phyloP scores from a whole-genome alignment of 2,113 vertebrate species.

The Machaerirhynchus nigripectus region DNA sequence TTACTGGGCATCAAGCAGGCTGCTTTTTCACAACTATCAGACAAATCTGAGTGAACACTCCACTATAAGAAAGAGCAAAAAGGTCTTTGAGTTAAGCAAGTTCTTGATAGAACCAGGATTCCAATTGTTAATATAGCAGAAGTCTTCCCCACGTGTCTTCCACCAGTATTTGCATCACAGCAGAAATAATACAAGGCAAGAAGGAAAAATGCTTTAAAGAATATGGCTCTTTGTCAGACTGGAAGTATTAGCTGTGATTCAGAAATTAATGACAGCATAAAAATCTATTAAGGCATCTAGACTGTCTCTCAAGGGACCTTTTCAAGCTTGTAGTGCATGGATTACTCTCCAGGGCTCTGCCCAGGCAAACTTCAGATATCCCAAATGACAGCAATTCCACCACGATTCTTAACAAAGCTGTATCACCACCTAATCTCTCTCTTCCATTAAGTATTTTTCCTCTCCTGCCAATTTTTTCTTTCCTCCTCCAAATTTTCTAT shows the following conservation, averaged over 20 bases:
- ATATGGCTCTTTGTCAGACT: slow-evolving; percentile 43
- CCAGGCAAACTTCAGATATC: slow-evolving; percentile 50
- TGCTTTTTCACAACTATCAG: background rate
- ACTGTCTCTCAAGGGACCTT: slow-evolving; percentile 30
- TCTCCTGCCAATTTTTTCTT: background rate
- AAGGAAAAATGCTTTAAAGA: slow-evolving; percentile 18
- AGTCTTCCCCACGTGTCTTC: background rate
- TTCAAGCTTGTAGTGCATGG: slow-evolving; percentile 20
- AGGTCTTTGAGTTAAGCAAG: background rate
- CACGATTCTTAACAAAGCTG: slow-evolving; percentile 25
- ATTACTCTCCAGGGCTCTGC: slow-evolving; percentile 36
- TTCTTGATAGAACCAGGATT: background rate
- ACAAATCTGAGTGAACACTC: background rate
- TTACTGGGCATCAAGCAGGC: background rate
- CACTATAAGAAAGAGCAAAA: background rate
- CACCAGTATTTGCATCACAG: background rate
- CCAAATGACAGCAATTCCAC: slow-evolving; percentile 25
- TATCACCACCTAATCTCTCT: background rate
- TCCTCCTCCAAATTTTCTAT: background rate
- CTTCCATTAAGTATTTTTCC: background rate
- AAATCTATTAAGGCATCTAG: slow-evolving; percentile 64
- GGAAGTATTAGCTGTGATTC: slow-evolving; percentile 46
- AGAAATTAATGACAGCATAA: slow-evolving; percentile 59
- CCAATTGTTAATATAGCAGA: background rate
- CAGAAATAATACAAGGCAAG: slow-evolving; percentile 1